Evolutionary conservation across 2,113 vertebrate genomes (phyloP).

Genomic region (Pluvianellus socialis): DNA sequence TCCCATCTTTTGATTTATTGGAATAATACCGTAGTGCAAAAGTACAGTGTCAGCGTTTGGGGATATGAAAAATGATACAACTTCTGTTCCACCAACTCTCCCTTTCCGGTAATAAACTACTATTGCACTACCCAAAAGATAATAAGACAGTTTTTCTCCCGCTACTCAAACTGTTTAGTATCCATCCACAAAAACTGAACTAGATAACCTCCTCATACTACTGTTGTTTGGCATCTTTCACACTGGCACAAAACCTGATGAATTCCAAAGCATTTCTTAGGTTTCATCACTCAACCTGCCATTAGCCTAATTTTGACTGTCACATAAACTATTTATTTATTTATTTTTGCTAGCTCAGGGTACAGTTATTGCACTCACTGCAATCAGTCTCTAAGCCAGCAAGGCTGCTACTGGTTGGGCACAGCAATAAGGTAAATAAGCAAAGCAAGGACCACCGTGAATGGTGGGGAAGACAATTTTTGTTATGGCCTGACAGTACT

Average conservation of each 20-base stretch:
- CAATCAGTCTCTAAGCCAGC: background rate
- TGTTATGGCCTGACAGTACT: background rate
- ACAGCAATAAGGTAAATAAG: background rate
- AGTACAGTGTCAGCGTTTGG: constrained; percentile 34
- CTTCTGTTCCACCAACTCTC: background rate
- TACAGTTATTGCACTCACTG: background rate
- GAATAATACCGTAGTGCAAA: constrained; percentile 19
- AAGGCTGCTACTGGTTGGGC: background rate
- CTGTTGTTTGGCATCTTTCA: background rate
- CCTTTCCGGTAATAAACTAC: constrained; percentile 57
- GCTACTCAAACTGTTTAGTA: constrained; percentile 27
- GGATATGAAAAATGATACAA: constrained; percentile 53
- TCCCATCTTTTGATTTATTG: constrained; percentile 54
- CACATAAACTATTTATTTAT: background rate
- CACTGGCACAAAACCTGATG: background rate
- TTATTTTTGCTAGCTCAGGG: background rate
- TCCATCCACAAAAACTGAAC: background rate
- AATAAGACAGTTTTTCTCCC: constrained; percentile 19
- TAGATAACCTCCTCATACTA: background rate
- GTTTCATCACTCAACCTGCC: background rate
- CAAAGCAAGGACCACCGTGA: background rate
- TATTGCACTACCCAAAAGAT: background rate
- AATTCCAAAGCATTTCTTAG: background rate
- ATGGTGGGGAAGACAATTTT: background rate
- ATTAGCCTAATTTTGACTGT: background rate